Conservation (phyloP, 2,113 vertebrate genomes). For the Nothoprocta pentlandii region DNA sequence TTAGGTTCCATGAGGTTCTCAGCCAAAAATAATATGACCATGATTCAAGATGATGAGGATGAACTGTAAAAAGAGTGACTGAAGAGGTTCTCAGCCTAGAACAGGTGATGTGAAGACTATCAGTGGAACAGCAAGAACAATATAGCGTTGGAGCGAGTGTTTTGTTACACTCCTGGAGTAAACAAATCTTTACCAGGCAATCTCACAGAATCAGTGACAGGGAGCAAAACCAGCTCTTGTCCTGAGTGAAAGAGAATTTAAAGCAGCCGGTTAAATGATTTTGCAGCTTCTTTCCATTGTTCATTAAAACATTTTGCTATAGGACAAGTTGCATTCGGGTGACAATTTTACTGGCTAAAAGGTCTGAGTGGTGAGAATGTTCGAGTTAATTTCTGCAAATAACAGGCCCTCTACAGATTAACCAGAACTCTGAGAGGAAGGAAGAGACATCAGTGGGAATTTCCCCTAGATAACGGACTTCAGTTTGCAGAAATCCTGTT, state of each 20-base stretch:
- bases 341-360: constrained; percentile 18
- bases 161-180: background rate
- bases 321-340: constrained; percentile 53
- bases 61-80: background rate
- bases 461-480: constrained; percentile 77
- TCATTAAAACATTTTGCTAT: constrained; percentile 66
- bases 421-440: constrained; percentile 77
- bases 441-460: constrained; percentile 79
- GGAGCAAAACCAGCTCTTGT: background rate
- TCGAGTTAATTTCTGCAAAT: constrained; percentile 57
- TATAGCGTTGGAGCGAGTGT: background rate
- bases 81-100: background rate
- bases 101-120: background rate
- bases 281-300: constrained; percentile 58
- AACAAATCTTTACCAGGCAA: constrained; percentile 35
- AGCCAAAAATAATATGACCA: background rate
- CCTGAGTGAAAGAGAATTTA: background rate
- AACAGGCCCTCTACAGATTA: constrained; percentile 61
- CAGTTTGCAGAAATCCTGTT: constrained; percentile 71
- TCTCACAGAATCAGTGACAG: constrained; percentile 10
- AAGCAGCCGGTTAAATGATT: constrained; percentile 68
- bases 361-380: constrained; percentile 44
- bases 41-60: background rate
- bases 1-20: background rate
- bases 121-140: background rate